Evolutionary conservation across 2,888 invertebrate genomes (phyloP), one percentile per base, ranked within the genome.

Genomic region (Tenthredo distinguenda): DNA sequence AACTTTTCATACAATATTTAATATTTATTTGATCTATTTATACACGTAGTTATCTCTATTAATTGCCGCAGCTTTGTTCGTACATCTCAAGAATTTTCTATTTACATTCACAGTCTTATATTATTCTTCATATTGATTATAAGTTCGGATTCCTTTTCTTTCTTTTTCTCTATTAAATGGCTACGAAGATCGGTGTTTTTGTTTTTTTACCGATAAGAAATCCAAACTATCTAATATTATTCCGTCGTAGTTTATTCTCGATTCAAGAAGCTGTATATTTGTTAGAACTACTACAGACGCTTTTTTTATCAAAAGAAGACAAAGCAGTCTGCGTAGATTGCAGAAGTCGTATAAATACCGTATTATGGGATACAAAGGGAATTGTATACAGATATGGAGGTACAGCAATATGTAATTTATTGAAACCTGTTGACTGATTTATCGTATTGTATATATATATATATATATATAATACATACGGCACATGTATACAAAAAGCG

Each of bases 341-440:
- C 7, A n/a, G 55, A 55, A 55, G n/a, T n/a, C n/a, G 1, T 55
- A 55, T 55, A 55, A 55, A 55, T 55, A n/a, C n/a, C 2, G n/a
- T n/a, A n/a, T 55, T n/a, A n/a, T 7, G 55, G n/a, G 55, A 55
- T 55, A 55, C 55, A n/a, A 55, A 55, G 55, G 7, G n/a, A 55
- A 55, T 55, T 55, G n/a, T 55, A n/a, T n/a, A 5, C 55, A 55
- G 50, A 47, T 47, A 47, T n/a, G 2, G 12, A 50, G 50, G 18
- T 18, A 47, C 47, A 47, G 47, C 18, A 47, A 50, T 50, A 50
- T n/a, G n/a, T 55, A n/a, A 55, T 55, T 50, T n/a, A 71, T 71
- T 37, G 71, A 71, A 71, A 71, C 71, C 71, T 71, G 71, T 34
- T 37, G 37, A 37, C 71, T 31, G 37, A 71, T 71, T 71, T 7